A percentile compares a stretch with the other conserved stretches of the same genome.
phyloP scores from a whole-genome alignment of 2,888 invertebrate genomes.

The Spicauda simplicius region DNA sequence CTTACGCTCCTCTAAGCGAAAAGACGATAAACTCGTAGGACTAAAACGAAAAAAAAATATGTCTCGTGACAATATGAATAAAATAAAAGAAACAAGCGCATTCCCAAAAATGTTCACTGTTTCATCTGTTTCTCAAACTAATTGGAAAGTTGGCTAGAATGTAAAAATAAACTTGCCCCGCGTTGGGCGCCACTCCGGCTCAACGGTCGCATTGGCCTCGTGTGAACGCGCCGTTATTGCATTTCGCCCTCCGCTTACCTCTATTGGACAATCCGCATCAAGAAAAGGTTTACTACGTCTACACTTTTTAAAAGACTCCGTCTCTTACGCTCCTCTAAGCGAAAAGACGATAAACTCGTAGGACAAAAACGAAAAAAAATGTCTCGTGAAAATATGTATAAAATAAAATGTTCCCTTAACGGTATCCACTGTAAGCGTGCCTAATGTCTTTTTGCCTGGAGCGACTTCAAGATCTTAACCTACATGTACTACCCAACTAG shows the following conservation, averaged over 20 bases:
- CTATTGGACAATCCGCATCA: constrained; percentile 39
- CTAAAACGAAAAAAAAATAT: too few relatives aligned
- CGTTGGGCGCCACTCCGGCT: constrained; percentile 58
- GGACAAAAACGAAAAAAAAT: not conserved
- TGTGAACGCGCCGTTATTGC: constrained; percentile 57
- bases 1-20: not conserved
- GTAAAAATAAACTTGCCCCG: constrained; percentile 52
- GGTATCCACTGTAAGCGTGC: constrained; percentile 14
- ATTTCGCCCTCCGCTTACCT: constrained; percentile 49
- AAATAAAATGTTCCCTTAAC: constrained; percentile 19
- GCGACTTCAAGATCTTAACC: constrained; percentile 27
- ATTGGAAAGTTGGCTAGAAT: constrained; percentile 29
- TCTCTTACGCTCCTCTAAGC: not conserved
- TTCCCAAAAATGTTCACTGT: constrained; percentile 36
- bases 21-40: too few relatives aligned
- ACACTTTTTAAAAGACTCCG: constrained; percentile 25
- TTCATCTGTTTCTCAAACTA: constrained; percentile 18
- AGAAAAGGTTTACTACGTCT: constrained; percentile 38
- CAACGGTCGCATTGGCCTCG: constrained; percentile 48
- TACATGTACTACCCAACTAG: constrained; percentile 7
- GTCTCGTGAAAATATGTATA: not conserved
- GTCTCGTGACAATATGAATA: too few relatives aligned
- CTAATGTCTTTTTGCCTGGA: constrained; percentile 33
- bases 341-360: too few relatives aligned
- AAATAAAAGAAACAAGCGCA: too few relatives aligned